Evolutionary conservation across 2,888 invertebrate species (phyloP), one percentile per base, ranked within the genome.

Genomic region (Marasmarcha lunaedactyla): DNA sequence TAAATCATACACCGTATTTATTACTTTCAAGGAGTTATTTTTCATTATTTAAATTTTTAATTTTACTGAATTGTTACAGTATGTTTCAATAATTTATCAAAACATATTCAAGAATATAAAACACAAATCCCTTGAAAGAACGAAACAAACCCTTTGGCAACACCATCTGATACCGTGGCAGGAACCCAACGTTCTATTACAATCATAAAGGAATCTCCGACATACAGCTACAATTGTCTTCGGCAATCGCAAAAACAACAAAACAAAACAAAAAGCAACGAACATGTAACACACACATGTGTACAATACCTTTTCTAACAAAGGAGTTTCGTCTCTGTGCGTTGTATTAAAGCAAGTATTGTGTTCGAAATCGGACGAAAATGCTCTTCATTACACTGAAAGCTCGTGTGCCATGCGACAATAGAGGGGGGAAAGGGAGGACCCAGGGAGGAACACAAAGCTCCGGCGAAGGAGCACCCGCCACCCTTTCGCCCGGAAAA

Each of bases 321-420:
- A 81, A 72, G 68, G 68, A 70, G 58, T 70, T 70, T 72, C 74
- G 76, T 79, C 76, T 78, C 73, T 67, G 52, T 59, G 63, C 74
- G 68, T 79, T 72, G 81, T 83, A 79, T 78, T 79, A 83, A 76
- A 79, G 74, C 71, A 59, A 46, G 61, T 55, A 79, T 81, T 83
- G 83, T 83, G 59, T 42, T 61, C 69, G 56, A 72, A 84, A 84
- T 84, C 81, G 83, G 79, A 83, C 84, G 81, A 84, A 84, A 84
- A 84, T 84, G 79, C 83, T 84, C 84, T 84, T 84, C 84, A 84
- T 84, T 84, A 84, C 78, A 73, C 71, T 83, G 84, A 84, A 83
- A 84, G 84, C 84, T 79, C 73, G 77, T 76, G 73, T 81, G 77
- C 77, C 69, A 68, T 73, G 70, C 73, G 73, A 83, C 83, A 83